These are phyloP conservation scores for Palaemon carinicauda DNA, from an alignment of 1,140 invertebrate species.

Conservation along the genomic window DNA sequence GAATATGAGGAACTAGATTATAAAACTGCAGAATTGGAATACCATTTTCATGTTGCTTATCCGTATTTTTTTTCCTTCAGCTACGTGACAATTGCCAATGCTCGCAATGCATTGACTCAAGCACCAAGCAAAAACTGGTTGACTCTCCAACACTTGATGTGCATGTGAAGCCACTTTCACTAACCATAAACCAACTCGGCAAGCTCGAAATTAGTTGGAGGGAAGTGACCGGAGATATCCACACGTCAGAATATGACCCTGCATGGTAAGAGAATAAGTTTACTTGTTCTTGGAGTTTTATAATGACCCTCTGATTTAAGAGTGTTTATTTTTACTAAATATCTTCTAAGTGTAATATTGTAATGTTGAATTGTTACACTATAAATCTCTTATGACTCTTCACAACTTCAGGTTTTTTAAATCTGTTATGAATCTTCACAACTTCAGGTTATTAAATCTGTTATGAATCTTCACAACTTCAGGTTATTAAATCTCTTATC, in stretches of 20 bases:
- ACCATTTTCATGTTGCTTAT: too few relatives aligned
- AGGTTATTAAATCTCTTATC: constrained; percentile 61
- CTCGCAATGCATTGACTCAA: constrained; percentile 61
- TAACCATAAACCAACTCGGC: constrained; percentile 61
- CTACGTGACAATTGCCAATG: constrained; percentile 64
- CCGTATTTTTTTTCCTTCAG: too few relatives aligned
- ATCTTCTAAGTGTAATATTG: too few relatives aligned
- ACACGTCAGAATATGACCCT: constrained; percentile 61
- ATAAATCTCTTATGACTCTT: neutral
- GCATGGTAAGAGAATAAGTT: constrained; percentile 60
- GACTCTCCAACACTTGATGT: constrained; percentile 63
- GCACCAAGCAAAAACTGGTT: constrained; percentile 63
- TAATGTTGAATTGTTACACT: neutral
- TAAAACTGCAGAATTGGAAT: neutral
- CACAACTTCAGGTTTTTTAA: constrained; percentile 62
- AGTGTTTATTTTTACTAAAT: too few relatives aligned
- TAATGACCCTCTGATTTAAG: too few relatives aligned
- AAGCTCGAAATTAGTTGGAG: constrained; percentile 62
- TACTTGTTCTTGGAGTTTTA: too few relatives aligned
- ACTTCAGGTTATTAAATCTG: constrained; percentile 61
- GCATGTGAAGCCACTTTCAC: constrained; percentile 62
- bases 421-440: constrained; percentile 53
- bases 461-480: neutral
- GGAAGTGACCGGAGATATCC: constrained; percentile 54
- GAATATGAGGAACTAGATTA: neutral